These are phyloP conservation scores for Mastacembelus armatus DNA, from an alignment of 2,797 vertebrate species.

Conservation along the genomic window DNA sequence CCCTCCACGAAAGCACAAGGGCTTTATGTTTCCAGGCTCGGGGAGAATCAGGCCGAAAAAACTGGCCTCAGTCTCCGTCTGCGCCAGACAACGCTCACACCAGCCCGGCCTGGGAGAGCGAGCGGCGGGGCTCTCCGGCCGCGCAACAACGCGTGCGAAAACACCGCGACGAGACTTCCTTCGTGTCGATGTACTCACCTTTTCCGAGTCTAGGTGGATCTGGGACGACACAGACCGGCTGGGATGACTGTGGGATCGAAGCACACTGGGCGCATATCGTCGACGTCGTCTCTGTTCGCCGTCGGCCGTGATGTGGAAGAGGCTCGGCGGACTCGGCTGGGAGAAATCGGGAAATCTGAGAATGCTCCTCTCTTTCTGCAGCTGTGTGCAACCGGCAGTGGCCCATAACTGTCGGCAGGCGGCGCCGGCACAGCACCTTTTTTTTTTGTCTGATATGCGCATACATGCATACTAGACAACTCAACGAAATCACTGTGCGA, in stretches of 20 bases:
- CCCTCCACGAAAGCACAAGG: conserved; percentile 44
- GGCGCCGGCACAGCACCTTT: conserved; percentile 63
- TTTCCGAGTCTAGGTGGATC: conserved; percentile 4
- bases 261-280: conserved; percentile 48
- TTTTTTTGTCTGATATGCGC: conserved; percentile 34
- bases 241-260: conserved; percentile 15
- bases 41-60: conserved; percentile 68
- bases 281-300: conserved; percentile 63
- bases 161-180: conserved; percentile 31
- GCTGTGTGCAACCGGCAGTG: conserved; percentile 59
- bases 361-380: conserved; percentile 76
- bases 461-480: conserved; percentile 36
- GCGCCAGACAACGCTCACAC: conserved; percentile 71
- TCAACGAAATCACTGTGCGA: conserved; percentile 35
- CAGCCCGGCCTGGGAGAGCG: conserved; percentile 70
- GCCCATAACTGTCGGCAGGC: conserved; percentile 72
- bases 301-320: conserved; percentile 74
- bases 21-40: conserved; percentile 51
- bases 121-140: conserved; percentile 39
- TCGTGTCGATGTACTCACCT: conserved; percentile 67
- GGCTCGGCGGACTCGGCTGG: conserved; percentile 70
- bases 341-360: conserved; percentile 81
- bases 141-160: conserved; percentile 47
- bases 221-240: neutral
- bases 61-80: conserved; percentile 76